These are phyloP conservation scores for Planiliza haematocheilus DNA, from an alignment of 2,113 vertebrate genomes.

Conservation along the genomic window DNA sequence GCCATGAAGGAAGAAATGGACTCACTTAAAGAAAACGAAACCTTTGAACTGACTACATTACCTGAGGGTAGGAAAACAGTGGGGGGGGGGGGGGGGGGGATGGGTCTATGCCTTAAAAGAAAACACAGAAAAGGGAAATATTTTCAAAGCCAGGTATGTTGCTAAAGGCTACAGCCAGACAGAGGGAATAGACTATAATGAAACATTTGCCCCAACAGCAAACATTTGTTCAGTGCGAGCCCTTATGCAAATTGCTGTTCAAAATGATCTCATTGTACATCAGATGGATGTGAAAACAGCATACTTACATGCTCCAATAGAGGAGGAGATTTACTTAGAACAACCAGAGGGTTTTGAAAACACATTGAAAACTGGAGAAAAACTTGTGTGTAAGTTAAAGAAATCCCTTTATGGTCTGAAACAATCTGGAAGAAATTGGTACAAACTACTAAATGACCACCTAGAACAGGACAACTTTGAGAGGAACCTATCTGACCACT, in stretches of 20 bases:
- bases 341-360: not conserved
- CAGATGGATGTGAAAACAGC: not conserved
- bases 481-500: not conserved
- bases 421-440: constrained; percentile 1
- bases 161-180: too few species aligned
- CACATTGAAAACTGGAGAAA: not conserved
- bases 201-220: not conserved
- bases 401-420: not conserved
- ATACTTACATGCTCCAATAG: not conserved
- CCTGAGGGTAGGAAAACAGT: too few species aligned
- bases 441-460: not conserved
- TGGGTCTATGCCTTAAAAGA: too few species aligned
- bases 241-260: not conserved
- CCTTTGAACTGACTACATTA: too few species aligned
- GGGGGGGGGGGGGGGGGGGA: too few species aligned
- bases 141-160: too few species aligned
- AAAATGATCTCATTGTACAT: too few species aligned
- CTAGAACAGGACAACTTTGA: not conserved
- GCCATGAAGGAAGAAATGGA: not conserved
- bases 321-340: not conserved
- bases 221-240: too few species aligned
- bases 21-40: too few species aligned
- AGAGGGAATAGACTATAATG: not conserved
- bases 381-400: not conserved
- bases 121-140: too few species aligned